phyloP scores from a whole-genome alignment of 2,888 invertebrate species.

The Hemithea aestivaria region DNA sequence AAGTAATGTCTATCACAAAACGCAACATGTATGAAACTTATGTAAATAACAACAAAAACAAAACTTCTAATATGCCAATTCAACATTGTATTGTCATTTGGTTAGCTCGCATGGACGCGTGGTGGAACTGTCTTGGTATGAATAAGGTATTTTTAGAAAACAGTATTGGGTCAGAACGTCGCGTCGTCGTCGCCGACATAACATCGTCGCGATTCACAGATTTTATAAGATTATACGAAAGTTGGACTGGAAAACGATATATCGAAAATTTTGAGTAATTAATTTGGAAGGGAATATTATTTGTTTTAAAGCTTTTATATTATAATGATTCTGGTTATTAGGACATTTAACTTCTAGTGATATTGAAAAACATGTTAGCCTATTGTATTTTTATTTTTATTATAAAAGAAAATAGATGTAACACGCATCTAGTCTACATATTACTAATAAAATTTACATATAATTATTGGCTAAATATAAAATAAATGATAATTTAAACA shows the following conservation, averaged over 20 bases:
- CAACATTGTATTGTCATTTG: slow-evolving; percentile 31
- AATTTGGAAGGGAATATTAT: too few species aligned
- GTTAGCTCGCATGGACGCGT: slow-evolving; percentile 39
- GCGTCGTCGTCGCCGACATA: slow-evolving; percentile 22
- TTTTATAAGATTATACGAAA: not conserved
- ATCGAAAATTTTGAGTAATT: not conserved
- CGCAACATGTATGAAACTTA: slow-evolving; percentile 23
- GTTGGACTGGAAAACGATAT: not conserved
- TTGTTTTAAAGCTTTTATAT: too few species aligned
- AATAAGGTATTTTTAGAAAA: slow-evolving; percentile 70
- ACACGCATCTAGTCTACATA: too few species aligned
- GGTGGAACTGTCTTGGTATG: slow-evolving; percentile 54
- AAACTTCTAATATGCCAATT: slow-evolving; percentile 3
- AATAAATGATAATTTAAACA: too few species aligned
- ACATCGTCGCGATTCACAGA: slow-evolving; percentile 14
- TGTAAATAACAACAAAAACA: slow-evolving; percentile 24
- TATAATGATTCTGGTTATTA: too few species aligned
- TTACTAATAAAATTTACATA: too few species aligned
- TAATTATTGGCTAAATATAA: too few species aligned
- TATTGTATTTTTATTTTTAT: too few species aligned
- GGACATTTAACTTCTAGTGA: too few species aligned
- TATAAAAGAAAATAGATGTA: too few species aligned
- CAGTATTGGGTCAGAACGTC: slow-evolving; percentile 64
- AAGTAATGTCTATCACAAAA: slow-evolving; percentile 24
- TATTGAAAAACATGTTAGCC: too few species aligned